A percentile compares a stretch with the other conserved stretches of the same genome.
Evolutionary conservation across 2,797 vertebrate genomes (phyloP).

Genomic region (Schizothorax lantsangensis): DNA sequence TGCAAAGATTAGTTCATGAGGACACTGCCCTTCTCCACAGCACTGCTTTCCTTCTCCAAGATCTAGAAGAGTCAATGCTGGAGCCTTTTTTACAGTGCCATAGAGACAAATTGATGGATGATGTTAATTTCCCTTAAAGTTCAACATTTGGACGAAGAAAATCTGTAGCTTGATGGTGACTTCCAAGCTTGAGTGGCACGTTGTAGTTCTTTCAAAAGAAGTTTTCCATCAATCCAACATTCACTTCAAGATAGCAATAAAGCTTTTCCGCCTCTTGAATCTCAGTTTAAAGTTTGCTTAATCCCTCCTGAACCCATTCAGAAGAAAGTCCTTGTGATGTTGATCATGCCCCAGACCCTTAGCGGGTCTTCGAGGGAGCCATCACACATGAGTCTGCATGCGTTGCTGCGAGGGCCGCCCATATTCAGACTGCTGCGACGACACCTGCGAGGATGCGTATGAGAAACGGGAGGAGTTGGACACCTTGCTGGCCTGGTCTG

Average conservation of each 20-base stretch:
- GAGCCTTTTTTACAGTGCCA: conserved; percentile 23
- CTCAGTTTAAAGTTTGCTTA: conserved; percentile 14
- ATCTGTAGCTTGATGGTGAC: conserved; percentile 50
- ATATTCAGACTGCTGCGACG: conserved; percentile 86
- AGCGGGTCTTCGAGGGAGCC: conserved; percentile 28
- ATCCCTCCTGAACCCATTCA: conserved; percentile 64
- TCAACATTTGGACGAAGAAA: conserved; percentile 48
- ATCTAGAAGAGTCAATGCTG: conserved; percentile 5
- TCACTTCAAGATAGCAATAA: conserved; percentile 63
- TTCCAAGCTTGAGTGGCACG: conserved; percentile 58
- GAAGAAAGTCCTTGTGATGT: conserved; percentile 66
- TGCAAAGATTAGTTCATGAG: conserved; percentile 51
- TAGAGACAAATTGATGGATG: conserved; percentile 29
- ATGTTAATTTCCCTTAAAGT: conserved; percentile 44
- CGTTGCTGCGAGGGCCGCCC: conserved; percentile 85
- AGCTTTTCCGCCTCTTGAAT: conserved; percentile 27
- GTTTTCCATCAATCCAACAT: conserved; percentile 58
- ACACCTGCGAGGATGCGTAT: conserved; percentile 86
- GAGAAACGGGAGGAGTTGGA: conserved; percentile 85
- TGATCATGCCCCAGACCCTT: conserved; percentile 55
- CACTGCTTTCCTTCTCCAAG: conserved; percentile 25
- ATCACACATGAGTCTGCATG: conserved; percentile 94
- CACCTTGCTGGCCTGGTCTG: conserved; percentile 85
- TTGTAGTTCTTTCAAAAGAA: conserved; percentile 56
- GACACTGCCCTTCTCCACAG: conserved; percentile 2